Evolutionary conservation across 2,888 invertebrate genomes (phyloP), one percentile per base, ranked within the genome.

Genomic region (Cephus nigrinus): DNA sequence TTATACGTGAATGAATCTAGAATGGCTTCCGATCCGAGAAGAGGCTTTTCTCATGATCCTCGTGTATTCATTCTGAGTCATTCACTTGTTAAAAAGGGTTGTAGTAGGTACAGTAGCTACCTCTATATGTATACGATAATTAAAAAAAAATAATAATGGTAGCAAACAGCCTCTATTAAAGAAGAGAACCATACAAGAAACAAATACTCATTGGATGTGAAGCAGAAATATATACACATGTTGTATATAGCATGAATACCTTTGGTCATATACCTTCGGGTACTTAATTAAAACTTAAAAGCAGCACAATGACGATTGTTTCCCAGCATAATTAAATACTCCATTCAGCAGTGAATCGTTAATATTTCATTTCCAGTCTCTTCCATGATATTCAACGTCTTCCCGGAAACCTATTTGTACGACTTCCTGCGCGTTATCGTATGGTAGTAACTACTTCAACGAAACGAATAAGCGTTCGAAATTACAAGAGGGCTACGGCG

Each of bases 321-420:
- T 71, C 71, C 31, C 32, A 71, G 71, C 69, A 77, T 77, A 79
- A 82, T 80, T 80, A 82, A 82, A 80, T 77, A 74, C 78, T 80
- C 79, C 69, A 79, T 79, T 81, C 79, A 82, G 69, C 73, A 36
- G 40, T 76, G 76, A 81, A 79, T 82, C 79, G 77, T 81, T 82
- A 79, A 79, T 80, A 78, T 78, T 79, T 76, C 73, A 74, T 78
- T 81, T 68, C 71, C 68, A 68, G 72, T 33, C 31, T 71, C 33
- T 71, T 76, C 74, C 74, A 69, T 36, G 73, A 75, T 40, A 76
- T 75, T 76, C 55, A 75, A 76, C 74, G 32, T 76, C 74, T 76
- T 76, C 74, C 75, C 68, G 40, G 71, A 71, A 71, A 71, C 31
- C 71, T 71, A 71, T 71, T 71, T 71, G 71, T 71, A 33, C 9